Base-by-base conservation (phyloP, 2,888 invertebrate species). In the Hedychridium roseum region DNA sequence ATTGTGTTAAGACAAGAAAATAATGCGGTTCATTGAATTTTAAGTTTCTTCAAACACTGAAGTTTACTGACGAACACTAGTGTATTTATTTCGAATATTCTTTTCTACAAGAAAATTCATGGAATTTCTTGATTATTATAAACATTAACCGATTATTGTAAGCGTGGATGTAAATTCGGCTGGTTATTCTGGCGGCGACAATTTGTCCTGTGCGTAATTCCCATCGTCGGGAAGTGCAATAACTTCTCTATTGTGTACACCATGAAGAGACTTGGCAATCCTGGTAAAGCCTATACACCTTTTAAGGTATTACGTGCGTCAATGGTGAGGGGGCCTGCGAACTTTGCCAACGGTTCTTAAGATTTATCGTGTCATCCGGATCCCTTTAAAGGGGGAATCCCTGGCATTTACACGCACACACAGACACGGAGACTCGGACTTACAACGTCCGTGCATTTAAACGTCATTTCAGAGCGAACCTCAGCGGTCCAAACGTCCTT, bases 341-440 rank as follows among this genome's bases (percentile, higher is more conserved):
- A 52, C 51, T 56, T 60, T 63, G 64, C 68, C 64, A 64, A 62
- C 58, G 55, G 49, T 46, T 56, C 51, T 40, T 37, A 35, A 58
- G 64, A 68, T 68, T 66, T 62, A 66, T 58, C 47, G 55, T 32
- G 42, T 60, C 55, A 62, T 62, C 58, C 57, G 44, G 54, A 47
- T 57, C 44, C 52, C 55, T 23, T 50, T 50, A 46, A 47, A 30
- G 20, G 21, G 14, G 11, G n/a, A 31, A 31, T 26, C 35, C 4
- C 4, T 9, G 2, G 5, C 15, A 12, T 15, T 35, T 18, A 18
- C 18, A n/a, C 12, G 20, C 15, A 35, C 35, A n/a, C 11, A 6
- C 4, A 11, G 9, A 30, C 30, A 20, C n/a, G 17, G 17, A 17
- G 18, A 17, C 23, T 9, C 9, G 23, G 23, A 23, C 9, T 6